Conservation (phyloP, 2,888 invertebrate genomes). For the Saturnia japonica region DNA sequence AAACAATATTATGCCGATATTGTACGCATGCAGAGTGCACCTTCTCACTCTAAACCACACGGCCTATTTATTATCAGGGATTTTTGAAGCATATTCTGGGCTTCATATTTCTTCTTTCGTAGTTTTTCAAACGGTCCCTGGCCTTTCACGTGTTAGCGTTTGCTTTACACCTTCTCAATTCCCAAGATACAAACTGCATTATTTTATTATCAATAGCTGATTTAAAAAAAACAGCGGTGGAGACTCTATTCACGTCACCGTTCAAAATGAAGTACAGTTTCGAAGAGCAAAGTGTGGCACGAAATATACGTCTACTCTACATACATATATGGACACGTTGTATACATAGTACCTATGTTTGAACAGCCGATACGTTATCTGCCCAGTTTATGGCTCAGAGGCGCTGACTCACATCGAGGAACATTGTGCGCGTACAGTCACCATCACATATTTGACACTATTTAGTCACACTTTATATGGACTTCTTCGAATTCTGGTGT, state of each 20-base stretch:
- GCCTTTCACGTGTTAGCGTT: no score
- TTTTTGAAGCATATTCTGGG: no score
- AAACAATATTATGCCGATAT: background rate
- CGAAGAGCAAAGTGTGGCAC: constrained; percentile 1
- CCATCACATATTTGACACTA: constrained; percentile 2
- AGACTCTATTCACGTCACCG: background rate
- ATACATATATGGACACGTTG: constrained; percentile 32
- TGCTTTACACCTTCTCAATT: no score
- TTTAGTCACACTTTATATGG: constrained; percentile 7
- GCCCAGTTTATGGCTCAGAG: constrained; percentile 44
- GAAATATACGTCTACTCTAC: constrained; percentile 17
- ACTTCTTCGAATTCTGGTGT: background rate
- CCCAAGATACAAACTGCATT: background rate
- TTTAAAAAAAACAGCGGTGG: background rate
- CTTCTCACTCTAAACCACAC: no score
- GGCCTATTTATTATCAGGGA: no score
- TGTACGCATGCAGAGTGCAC: no score
- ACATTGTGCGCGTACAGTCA: constrained; percentile 31
- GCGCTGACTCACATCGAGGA: constrained; percentile 46
- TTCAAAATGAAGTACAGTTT: background rate
- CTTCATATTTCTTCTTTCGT: no score
- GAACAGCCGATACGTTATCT: constrained; percentile 62
- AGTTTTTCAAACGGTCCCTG: no score
- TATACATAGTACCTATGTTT: constrained; percentile 36
- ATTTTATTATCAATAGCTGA: background rate